phyloP scores from a whole-genome alignment of 2,888 invertebrate species.

The Neoaliturus tenellus region DNA sequence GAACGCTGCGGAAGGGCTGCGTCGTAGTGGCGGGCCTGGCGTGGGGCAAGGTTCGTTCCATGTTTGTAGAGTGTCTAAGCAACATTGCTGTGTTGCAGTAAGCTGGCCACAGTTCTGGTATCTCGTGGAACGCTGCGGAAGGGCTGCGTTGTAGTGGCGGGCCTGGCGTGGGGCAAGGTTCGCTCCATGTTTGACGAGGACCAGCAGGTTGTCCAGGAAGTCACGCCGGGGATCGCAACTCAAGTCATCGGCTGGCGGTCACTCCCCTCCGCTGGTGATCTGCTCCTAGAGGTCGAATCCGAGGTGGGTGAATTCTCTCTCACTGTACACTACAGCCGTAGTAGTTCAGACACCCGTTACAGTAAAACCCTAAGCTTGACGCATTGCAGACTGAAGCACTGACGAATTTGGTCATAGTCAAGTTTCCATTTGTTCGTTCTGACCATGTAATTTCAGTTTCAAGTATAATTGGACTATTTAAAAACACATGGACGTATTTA shows the following conservation, averaged over 20 bases:
- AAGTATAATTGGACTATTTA: too few species aligned
- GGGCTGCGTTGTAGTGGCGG: conserved; percentile 88
- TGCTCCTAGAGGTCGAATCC: conserved; percentile 87
- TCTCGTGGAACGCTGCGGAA: conserved; percentile 90
- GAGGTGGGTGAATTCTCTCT: too few species aligned
- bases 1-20: conserved; percentile 86
- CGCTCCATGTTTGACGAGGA: conserved; percentile 87
- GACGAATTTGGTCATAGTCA: too few species aligned
- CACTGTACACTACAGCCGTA: too few species aligned
- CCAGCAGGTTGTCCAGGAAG: conserved; percentile 80
- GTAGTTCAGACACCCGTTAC: too few species aligned
- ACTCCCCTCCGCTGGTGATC: conserved; percentile 92
- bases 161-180: conserved; percentile 89
- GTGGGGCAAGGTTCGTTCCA: conserved; percentile 88
- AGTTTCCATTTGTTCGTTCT: too few species aligned
- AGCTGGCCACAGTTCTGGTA: conserved; percentile 89
- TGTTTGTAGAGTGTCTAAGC: conserved; percentile 89
- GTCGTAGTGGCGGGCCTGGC: conserved; percentile 89
- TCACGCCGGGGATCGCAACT: conserved; percentile 88
- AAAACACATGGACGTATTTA: too few species aligned
- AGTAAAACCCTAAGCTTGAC: too few species aligned
- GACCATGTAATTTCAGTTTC: too few species aligned
- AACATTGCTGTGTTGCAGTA: conserved; percentile 76
- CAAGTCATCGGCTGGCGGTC: conserved; percentile 95
- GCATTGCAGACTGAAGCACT: too few species aligned